Evolutionary conservation across 1,140 invertebrate species (phyloP).

Genomic region (Megalopta genalis): DNA sequence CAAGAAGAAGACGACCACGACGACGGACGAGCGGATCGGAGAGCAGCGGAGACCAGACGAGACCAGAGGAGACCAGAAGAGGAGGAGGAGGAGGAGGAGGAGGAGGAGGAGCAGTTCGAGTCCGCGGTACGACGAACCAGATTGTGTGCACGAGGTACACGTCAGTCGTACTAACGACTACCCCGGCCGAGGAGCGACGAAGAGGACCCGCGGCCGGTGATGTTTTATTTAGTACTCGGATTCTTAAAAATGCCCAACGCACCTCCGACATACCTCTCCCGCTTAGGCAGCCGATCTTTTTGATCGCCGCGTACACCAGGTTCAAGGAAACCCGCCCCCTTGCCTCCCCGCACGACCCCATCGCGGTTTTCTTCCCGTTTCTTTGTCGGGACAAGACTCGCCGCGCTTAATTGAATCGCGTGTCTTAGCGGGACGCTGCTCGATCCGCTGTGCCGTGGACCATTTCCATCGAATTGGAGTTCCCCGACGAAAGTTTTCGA

Average conservation of each 20-base stretch:
- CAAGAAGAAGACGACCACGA: conserved; percentile 52
- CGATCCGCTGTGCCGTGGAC: no score
- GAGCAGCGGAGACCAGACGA: not conserved
- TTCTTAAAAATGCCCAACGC: conserved; percentile 68
- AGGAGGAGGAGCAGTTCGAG: conserved; percentile 37
- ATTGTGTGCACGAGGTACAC: conserved; percentile 73
- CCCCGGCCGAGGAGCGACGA: conserved; percentile 7
- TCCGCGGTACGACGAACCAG: conserved; percentile 63
- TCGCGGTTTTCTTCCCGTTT: not conserved
- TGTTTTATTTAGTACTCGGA: conserved; percentile 76
- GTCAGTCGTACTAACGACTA: conserved; percentile 73
- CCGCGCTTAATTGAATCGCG: conserved; percentile 39
- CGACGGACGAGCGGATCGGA: conserved; percentile 41
- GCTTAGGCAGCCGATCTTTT: conserved; percentile 38
- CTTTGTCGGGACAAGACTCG: conserved; percentile 29
- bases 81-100: conserved; percentile 28
- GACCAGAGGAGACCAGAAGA: conserved; percentile 20
- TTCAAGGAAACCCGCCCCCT: conserved; percentile 26
- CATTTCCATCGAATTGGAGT: no score
- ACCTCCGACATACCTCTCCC: conserved; percentile 25
- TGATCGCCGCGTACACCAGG: conserved; percentile 16
- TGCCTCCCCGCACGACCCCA: not conserved
- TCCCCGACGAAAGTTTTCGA: no score
- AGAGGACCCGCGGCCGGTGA: conserved; percentile 60
- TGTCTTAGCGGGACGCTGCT: not conserved